Percentiles rank a stretch among this genome's conserved stretches.
These are phyloP conservation scores for Pecten maximus DNA, from an alignment of 2,888 invertebrate genomes.

Conservation along the genomic window DNA sequence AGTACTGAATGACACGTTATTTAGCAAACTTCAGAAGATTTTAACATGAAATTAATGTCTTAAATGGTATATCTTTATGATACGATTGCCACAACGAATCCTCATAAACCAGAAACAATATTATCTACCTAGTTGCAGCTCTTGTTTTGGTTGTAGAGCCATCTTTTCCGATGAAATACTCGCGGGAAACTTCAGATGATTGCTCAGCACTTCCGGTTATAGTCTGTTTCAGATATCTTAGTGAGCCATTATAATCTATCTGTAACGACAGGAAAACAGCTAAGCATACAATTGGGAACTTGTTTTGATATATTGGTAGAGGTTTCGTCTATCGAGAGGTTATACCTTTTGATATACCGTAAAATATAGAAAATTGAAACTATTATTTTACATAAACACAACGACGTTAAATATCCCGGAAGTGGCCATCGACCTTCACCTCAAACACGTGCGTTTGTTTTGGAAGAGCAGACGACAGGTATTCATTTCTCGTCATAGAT, in stretches of 20 bases:
- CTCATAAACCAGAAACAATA: background rate
- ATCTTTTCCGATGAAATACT: slow-evolving; percentile 29
- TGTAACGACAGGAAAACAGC: background rate
- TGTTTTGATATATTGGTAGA: background rate
- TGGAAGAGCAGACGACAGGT: slow-evolving; percentile 32
- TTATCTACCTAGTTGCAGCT: slow-evolving; percentile 70
- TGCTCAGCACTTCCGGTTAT: slow-evolving; percentile 18
- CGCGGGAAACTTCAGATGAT: slow-evolving; percentile 24
- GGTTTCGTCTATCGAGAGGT: too few relatives aligned
- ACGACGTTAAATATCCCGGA: background rate
- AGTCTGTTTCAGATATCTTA: background rate
- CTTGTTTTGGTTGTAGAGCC: slow-evolving; percentile 76
- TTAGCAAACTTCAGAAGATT: background rate
- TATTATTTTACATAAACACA: background rate
- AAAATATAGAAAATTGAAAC: background rate
- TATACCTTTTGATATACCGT: too few relatives aligned
- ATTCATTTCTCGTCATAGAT: too few relatives aligned
- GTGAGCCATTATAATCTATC: background rate
- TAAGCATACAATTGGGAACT: background rate
- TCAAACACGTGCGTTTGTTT: slow-evolving; percentile 26
- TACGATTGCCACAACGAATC: background rate
- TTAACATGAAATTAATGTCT: background rate
- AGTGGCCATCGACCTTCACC: background rate
- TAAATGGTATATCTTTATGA: background rate
- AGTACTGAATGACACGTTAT: too few relatives aligned